Evolutionary conservation across 2,797 vertebrate genomes (phyloP).

Genomic region (Muscicapa comitata): DNA sequence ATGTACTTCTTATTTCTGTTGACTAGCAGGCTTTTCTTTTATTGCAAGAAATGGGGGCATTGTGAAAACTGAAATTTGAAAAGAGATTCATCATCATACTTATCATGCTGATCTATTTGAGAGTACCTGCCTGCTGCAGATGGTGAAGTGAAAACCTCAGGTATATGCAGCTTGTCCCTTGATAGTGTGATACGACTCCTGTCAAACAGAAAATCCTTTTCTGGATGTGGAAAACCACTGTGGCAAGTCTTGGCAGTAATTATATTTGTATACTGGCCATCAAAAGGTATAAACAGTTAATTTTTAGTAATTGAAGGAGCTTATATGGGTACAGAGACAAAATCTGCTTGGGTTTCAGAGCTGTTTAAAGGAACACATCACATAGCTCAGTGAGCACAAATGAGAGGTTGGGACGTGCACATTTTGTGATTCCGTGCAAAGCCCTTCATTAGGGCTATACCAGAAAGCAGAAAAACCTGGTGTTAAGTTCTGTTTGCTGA

Average conservation of each 20-base stretch:
- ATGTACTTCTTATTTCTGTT: background rate
- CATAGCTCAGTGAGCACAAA: background rate
- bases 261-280: background rate
- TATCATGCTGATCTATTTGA: background rate
- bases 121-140: background rate
- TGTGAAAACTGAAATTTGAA: background rate
- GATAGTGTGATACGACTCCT: background rate
- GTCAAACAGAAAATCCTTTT: background rate
- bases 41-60: background rate
- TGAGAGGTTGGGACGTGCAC: background rate
- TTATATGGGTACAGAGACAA: background rate
- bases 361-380: background rate
- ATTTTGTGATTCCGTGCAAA: background rate
- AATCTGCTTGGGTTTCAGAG: background rate
- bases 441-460: background rate
- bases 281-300: background rate
- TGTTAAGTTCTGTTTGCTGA: background rate
- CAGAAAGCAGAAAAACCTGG: background rate
- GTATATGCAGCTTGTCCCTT: background rate
- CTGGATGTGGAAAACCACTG: background rate
- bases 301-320: background rate
- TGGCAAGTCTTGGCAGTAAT: background rate
- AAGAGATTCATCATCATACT: background rate
- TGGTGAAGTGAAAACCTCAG: slow-evolving; percentile 10
- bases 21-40: background rate